These are phyloP conservation scores for Aphidoletes aphidimyza DNA, from an alignment of 2,888 invertebrate genomes.

Conservation along the genomic window DNA sequence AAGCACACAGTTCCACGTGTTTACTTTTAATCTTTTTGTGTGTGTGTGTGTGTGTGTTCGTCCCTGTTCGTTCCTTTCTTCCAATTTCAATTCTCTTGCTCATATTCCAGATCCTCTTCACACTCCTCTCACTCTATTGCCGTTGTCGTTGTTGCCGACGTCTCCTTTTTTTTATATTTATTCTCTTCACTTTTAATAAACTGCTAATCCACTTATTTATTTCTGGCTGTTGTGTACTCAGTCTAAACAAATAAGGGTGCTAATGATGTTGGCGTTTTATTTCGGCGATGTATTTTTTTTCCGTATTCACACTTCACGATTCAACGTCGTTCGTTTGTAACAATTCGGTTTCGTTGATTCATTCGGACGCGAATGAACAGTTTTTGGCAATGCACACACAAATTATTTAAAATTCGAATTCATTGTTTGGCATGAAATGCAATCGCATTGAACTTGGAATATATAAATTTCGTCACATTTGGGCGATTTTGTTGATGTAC, in stretches of 20 bases:
- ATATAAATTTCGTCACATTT: neutral
- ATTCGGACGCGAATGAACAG: too few relatives aligned
- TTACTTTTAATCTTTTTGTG: neutral
- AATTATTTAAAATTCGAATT: neutral
- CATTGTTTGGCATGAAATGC: neutral
- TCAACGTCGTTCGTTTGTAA: too few relatives aligned
- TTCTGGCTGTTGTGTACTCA: conserved; percentile 40
- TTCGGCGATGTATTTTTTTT: neutral
- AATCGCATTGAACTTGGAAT: too few relatives aligned
- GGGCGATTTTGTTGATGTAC: too few relatives aligned
- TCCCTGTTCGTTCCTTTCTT: neutral
- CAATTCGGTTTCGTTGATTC: too few relatives aligned
- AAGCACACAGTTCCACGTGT: neutral
- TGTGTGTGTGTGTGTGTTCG: neutral
- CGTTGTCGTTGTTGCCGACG: too few relatives aligned
- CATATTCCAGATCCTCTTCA: neutral
- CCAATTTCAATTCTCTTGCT: neutral
- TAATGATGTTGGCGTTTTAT: conserved; percentile 53
- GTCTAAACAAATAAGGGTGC: conserved; percentile 54
- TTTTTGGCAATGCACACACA: too few relatives aligned
- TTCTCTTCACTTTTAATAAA: conserved; percentile 50
- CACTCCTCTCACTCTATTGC: too few relatives aligned
- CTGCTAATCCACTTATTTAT: conserved; percentile 53
- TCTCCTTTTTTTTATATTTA: neutral
- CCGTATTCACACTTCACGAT: neutral